These are phyloP conservation scores for Euglossa dilemma DNA, from an alignment of 1,140 invertebrate species.

Conservation along the genomic window DNA sequence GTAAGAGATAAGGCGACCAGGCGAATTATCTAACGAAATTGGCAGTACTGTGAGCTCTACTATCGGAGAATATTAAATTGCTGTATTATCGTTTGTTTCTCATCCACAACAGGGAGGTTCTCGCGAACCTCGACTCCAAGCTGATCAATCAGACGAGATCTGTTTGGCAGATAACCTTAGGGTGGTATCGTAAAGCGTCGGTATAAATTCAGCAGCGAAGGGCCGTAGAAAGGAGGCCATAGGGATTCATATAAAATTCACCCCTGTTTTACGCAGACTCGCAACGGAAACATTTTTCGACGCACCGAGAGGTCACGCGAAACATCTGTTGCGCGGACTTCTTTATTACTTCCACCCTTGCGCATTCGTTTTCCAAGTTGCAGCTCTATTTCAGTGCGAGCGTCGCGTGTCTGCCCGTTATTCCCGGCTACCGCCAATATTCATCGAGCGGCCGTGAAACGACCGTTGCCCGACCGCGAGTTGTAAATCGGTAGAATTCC, in stretches of 20 bases:
- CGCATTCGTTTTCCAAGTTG: background rate
- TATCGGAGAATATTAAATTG: too few species aligned
- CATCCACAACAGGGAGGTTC: too few species aligned
- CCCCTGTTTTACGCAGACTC: background rate
- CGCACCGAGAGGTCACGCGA: background rate
- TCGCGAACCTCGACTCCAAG: too few species aligned
- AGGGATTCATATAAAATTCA: background rate
- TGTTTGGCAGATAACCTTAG: background rate
- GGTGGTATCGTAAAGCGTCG: background rate
- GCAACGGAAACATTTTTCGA: background rate
- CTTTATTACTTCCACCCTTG: background rate
- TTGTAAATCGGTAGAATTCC: too few species aligned
- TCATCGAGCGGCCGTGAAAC: too few species aligned
- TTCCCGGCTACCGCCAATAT: too few species aligned
- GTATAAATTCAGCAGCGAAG: background rate
- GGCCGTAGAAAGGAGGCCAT: background rate
- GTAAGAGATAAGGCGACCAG: too few species aligned
- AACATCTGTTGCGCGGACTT: background rate
- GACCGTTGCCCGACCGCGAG: too few species aligned
- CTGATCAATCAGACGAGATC: too few species aligned
- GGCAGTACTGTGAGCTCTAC: too few species aligned
- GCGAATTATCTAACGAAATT: too few species aligned
- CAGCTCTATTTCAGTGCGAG: background rate
- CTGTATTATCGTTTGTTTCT: too few species aligned
- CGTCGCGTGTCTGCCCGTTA: background rate